Base-by-base conservation (phyloP, 2,113 vertebrate species). In the Speoplatyrhinus poulsoni region DNA sequence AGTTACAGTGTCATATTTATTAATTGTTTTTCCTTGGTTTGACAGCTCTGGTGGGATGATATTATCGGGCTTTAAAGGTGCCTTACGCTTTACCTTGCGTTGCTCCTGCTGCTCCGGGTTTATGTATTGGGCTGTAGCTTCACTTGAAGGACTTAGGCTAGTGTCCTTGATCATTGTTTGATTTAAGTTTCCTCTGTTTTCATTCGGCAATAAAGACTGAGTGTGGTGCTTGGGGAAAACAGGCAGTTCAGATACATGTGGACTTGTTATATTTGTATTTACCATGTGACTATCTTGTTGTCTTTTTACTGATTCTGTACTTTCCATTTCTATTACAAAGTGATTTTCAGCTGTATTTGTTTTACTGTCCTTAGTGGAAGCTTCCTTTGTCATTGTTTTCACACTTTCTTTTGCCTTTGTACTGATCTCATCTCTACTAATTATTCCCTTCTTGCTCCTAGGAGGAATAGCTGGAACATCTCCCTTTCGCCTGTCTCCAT, bases 381-480 rank as follows among this genome's bases (percentile, higher is more conserved):
- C 10, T 55, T 65, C 66, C 11, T 57, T 66, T 1, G 2, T 16
- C 49, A 3, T 15, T 60, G 73, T 65, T 64, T 66, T 81, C 13
- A 63, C 13, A 68, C 47, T 57, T 32, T 73, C 61, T 41, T 48
- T 55, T 7, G 77, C 81, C 0, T 41, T 66, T 55, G 41, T 48
- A 50, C 17, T 52, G 17, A 60, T 74, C 9, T 15, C 77, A 52
- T 77, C 67, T 73, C 60, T 64, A 70, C 60, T 79, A 6, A 26
- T 75, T 0, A 56, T 65, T 64, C 19, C 78, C 62, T 72, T 91
- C 81, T 84, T 88, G 61, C 58, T 84, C 60, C 90, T 78, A 0
- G 86, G 90, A 63, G 87, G 87, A 76, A 89, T 79, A 63, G 65
- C 72, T 16, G 87, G 88, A 9, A 60, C 16, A 10, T 78, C 72